A percentile compares a stretch with the other conserved stretches of the same genome.
These are phyloP conservation scores for Periophthalmus magnuspinnatus DNA, from an alignment of 2,797 vertebrate species.

Conservation along the genomic window DNA sequence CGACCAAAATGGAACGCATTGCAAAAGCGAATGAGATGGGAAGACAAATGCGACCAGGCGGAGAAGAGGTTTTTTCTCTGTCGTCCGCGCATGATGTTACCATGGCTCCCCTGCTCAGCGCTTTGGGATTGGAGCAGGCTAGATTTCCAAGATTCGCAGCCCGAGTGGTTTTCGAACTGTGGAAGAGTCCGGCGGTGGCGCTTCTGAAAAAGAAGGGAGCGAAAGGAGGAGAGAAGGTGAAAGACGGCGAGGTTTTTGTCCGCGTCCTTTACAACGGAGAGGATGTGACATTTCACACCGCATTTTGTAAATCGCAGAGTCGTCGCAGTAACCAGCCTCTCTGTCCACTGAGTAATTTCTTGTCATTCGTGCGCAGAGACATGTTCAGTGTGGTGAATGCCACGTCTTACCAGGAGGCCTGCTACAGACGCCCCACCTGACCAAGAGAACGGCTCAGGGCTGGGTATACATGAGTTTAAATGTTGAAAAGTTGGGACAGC, in stretches of 20 bases:
- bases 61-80: slow-evolving; percentile 83
- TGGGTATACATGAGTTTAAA: too few species aligned
- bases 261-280: slow-evolving; percentile 93
- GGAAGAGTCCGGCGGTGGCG: slow-evolving; percentile 77
- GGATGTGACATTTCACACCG: slow-evolving; percentile 93
- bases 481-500: too few species aligned
- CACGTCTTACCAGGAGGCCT: slow-evolving; percentile 89
- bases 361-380: slow-evolving; percentile 87
- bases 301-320: slow-evolving; percentile 84
- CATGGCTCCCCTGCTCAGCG: slow-evolving; percentile 90
- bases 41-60: slow-evolving; percentile 57
- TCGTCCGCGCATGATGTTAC: slow-evolving; percentile 95
- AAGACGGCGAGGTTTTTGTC: slow-evolving; percentile 76
- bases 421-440: slow-evolving; percentile 69
- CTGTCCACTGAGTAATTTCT: slow-evolving; percentile 90
- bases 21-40: slow-evolving; percentile 53
- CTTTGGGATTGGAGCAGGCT: slow-evolving; percentile 87
- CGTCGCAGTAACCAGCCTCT: slow-evolving; percentile 79
- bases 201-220: slow-evolving; percentile 31
- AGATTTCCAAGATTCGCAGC: slow-evolving; percentile 93
- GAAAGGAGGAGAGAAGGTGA: slow-evolving; percentile 42
- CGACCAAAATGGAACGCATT: slow-evolving; percentile 81
- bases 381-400: slow-evolving; percentile 88
- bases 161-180: slow-evolving; percentile 92
- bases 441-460: not conserved